Evolutionary conservation across 2,888 invertebrate genomes (phyloP).

Genomic region (Helleia helle): DNA sequence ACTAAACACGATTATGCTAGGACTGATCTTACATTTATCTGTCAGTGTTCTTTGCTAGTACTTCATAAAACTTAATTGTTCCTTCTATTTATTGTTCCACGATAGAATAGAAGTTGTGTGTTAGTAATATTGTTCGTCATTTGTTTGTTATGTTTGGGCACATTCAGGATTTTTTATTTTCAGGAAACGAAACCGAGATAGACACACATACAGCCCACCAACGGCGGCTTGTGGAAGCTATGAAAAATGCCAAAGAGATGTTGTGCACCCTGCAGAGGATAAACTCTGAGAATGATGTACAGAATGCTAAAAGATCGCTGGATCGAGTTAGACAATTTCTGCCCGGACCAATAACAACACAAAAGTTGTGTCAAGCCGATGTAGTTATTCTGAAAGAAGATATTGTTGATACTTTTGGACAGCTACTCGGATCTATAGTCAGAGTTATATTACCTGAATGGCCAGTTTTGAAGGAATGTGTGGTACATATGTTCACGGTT

Average conservation of each 20-base stretch:
- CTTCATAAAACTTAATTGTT: no score
- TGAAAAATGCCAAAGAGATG: conserved; percentile 37
- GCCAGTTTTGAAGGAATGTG: conserved; percentile 64
- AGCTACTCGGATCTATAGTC: conserved; percentile 63
- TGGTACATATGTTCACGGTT: conserved; percentile 61
- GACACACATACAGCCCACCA: conserved; percentile 20
- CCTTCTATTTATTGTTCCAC: no score
- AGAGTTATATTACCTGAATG: conserved; percentile 71
- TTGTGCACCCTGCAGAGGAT: conserved; percentile 38
- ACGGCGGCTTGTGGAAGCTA: conserved; percentile 25
- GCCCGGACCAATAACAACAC: conserved; percentile 77
- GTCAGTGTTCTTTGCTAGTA: no score
- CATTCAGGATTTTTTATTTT: conserved; percentile 60
- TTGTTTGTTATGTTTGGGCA: conserved; percentile 54
- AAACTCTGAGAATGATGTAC: conserved; percentile 39
- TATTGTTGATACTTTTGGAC: conserved; percentile 57
- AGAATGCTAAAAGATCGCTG: conserved; percentile 27
- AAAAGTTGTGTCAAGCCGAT: conserved; percentile 76
- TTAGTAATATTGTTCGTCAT: conserved; percentile 19
- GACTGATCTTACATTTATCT: no score
- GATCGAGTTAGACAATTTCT: conserved; percentile 31
- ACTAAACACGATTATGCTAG: no score
- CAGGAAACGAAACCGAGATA: conserved; percentile 29
- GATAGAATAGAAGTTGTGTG: conserved; percentile 14
- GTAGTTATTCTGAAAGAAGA: conserved; percentile 30